Conservation (phyloP, 2,888 invertebrate genomes). For the Urechis unicinctus region DNA sequence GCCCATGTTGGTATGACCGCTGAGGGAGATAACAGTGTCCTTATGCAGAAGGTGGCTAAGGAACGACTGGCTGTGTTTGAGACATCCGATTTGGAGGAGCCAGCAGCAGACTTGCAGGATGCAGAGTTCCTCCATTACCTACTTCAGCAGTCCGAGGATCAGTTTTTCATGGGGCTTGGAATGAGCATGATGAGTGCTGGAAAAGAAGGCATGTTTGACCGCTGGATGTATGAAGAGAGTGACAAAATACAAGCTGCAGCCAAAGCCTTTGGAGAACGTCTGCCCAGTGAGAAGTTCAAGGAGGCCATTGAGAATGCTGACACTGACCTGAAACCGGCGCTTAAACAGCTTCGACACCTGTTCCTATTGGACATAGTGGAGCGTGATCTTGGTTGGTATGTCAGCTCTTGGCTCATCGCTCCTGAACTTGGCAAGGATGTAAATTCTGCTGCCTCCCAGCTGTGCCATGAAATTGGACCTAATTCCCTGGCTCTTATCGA, state of each 20-base stretch:
- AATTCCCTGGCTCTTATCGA: constrained; percentile 20
- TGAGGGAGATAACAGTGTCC: constrained; percentile 29
- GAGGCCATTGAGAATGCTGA: constrained; percentile 15
- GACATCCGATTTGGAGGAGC: constrained; percentile 4
- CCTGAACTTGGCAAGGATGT: constrained; percentile 13
- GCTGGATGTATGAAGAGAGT: constrained; percentile 29
- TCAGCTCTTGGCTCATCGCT: constrained; percentile 13
- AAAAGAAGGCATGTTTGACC: constrained; percentile 22
- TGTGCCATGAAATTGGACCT: constrained; percentile 21
- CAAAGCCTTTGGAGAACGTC: constrained; percentile 20
- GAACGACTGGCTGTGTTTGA: constrained; percentile 22
- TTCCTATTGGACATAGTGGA: constrained; percentile 22
- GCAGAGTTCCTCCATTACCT: constrained; percentile 16
- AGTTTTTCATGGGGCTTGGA: constrained; percentile 18
- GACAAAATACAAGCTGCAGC: constrained; percentile 25
- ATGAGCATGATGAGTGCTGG: constrained; percentile 19
- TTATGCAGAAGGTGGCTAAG: constrained; percentile 31
- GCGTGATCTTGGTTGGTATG: constrained; percentile 19
- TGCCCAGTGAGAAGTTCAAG: constrained; percentile 22
- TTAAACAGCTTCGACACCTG: constrained; percentile 20
- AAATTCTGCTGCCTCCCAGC: constrained; percentile 1
- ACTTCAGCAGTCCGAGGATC: constrained; percentile 17
- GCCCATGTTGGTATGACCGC: constrained; percentile 29
- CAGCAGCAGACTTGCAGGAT: constrained; percentile 8
- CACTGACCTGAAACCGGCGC: constrained; percentile 13